Base-by-base conservation (phyloP, 1,140 invertebrate species). In the Hermetia illucens region DNA sequence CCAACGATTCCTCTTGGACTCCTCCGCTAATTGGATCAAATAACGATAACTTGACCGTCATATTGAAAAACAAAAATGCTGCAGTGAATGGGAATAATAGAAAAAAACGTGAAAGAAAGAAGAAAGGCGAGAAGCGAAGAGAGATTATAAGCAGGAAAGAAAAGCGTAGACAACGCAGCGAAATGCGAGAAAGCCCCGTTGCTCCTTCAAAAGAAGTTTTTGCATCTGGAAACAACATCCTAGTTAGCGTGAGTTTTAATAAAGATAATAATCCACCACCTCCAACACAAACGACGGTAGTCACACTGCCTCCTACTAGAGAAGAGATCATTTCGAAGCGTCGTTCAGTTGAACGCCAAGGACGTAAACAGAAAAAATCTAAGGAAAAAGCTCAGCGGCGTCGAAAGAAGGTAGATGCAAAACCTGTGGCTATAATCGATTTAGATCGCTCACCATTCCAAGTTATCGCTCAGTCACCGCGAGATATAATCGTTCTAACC, bases 161-260 rank as follows among this genome's bases (percentile, higher is more conserved):
- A 48, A 69, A 64, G 43, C 68, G 55, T 44, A 76, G 68, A 44
- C 51, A 10, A 22, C 34, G 40, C 19, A 41, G 35, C 50, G 45
- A 63, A 55, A 21, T 61, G 67, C 36, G 53, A 66, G 68, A 38
- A 69, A 69, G 1, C 69, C 72, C 27, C 3, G 22, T 19, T 0
- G 63, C 70, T 3, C 81, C 82, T 2, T 81, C 77, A 0, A 92
- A 92, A 57, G 86, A 90, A 63, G 84, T 92, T 0, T 90, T 89
- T 52, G 82, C 86, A 0, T 88, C 85, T 18, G 88, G 87, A 4
- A 85, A 90, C 59, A 90, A 89, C 52, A 91, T 92, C 38, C 66
- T 90, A 21, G 85, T 92, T 0, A 90, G 85, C 58, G 83, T 92
- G 5, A 89, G 84, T 58, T 92, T 91, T 55, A 82, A 82, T 50